Evolutionary conservation across 2,113 vertebrate genomes (phyloP).

Genomic region (Tachycineta bicolor): DNA sequence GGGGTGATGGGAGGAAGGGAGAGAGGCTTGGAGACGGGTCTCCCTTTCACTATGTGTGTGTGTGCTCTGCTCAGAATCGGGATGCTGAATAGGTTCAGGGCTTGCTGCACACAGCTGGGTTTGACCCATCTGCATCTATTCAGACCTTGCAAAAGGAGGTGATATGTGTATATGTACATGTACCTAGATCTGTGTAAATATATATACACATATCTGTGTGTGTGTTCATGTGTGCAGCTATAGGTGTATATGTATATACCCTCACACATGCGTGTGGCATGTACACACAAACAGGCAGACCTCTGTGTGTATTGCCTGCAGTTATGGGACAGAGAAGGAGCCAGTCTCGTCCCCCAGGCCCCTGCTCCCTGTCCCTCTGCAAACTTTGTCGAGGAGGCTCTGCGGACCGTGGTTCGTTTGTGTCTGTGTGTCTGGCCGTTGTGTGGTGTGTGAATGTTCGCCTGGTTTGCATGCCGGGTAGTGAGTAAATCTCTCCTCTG

Average conservation of each 20-base stretch:
- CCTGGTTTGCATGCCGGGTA: background rate
- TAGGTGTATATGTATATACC: background rate
- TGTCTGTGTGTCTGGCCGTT: background rate
- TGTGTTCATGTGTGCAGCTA: background rate
- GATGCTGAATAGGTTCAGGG: conserved; percentile 6
- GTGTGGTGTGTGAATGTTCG: background rate
- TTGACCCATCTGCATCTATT: background rate
- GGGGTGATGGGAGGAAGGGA: background rate
- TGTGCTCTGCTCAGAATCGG: background rate
- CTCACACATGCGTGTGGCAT: background rate
- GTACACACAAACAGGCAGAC: background rate
- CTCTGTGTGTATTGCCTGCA: background rate
- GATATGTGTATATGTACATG: background rate
- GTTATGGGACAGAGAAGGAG: background rate
- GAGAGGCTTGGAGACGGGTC: background rate
- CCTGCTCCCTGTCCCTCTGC: background rate
- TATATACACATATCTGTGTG: background rate
- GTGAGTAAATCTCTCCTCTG: conserved; percentile 10
- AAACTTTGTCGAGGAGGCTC: conserved; percentile 48
- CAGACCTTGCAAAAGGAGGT: background rate
- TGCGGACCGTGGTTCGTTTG: background rate
- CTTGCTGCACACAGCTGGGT: background rate
- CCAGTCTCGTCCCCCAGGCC: background rate
- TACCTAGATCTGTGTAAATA: background rate
- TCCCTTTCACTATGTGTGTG: background rate